Base-by-base conservation (phyloP, 2,797 vertebrate genomes). In the Capromys pilorides region DNA sequence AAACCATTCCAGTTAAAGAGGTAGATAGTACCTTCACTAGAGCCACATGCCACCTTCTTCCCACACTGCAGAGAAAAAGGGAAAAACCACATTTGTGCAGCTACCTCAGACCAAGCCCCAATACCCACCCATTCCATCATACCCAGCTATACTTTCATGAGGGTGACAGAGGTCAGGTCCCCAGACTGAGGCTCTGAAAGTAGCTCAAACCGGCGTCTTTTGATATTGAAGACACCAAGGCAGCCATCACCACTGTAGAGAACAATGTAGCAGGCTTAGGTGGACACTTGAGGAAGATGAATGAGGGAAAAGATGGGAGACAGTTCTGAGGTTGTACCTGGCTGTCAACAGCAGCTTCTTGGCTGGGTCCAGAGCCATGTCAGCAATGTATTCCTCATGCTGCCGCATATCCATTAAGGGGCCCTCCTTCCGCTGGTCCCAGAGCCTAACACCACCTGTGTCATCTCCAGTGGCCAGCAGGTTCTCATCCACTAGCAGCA, bases 1-100 rank as follows among this genome's bases (percentile, higher is more conserved):
- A 99, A 99, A 54, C 99, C 99, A 0, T 99, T 98, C 99, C 99
- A 99, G 98, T 99, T 99, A 97, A 99, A 99, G 97, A 99, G 99
- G 97, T 99, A 99, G 94, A 99, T 91, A n/a, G 98, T 99, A 1
- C 99, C 99, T 89, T 99, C 99, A 0, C 99, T 99, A 96, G 99
- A 99, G 88, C 99, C 99, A 71, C 99, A 99, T 0, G 98, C 99
- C 90, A 99, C 99, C 96, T 99, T 99, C 97, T 95, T 98, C 0
- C 99, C 99, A 16, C 97, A 98, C 99, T 99, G 86, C 66, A 90
- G 2, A 5, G 22, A 67, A 73, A 80, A 2, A 49, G 11, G 33
- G 19, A 12, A 12, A 96, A 79, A 57, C 19, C 5, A 6, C 51
- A 39, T 81, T 57, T 91, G 31, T 80, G 41, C 28, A 62, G n/a